Evolutionary conservation across 1,140 invertebrate genomes (phyloP).

Genomic region (Agrilus planipennis): DNA sequence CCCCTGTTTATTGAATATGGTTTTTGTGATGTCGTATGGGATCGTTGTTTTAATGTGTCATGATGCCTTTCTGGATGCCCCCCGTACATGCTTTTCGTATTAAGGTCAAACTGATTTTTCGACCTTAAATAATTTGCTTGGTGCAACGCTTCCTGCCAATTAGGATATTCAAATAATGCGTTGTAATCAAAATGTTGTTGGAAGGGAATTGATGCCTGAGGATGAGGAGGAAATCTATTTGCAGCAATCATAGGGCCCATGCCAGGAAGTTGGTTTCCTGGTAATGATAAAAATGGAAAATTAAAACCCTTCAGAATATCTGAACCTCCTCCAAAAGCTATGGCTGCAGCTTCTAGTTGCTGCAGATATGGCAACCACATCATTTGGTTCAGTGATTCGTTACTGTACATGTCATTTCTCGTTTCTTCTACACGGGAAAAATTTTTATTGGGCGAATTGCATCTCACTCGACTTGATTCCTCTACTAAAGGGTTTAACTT

Average conservation of each 20-base stretch:
- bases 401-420: conserved; percentile 48
- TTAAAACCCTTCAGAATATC: conserved; percentile 39
- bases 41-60: conserved; percentile 9
- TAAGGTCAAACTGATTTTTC: conserved; percentile 24
- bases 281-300: conserved; percentile 32
- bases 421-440: conserved; percentile 32
- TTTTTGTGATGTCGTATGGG: conserved; percentile 1
- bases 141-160: conserved; percentile 53
- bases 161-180: conserved; percentile 47
- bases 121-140: conserved; percentile 36
- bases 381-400: conserved; percentile 55
- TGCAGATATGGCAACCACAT: conserved; percentile 56
- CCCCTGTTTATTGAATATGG: neutral
- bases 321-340: conserved; percentile 27
- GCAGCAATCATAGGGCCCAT: conserved; percentile 36
- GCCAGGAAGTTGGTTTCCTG: conserved; percentile 34
- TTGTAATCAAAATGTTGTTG: conserved; percentile 37
- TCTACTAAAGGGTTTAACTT: neutral
- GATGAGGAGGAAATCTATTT: conserved; percentile 29
- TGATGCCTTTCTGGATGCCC: conserved; percentile 17
- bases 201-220: conserved; percentile 37
- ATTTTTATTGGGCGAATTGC: conserved; percentile 17
- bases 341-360: conserved; percentile 39
- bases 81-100: conserved; percentile 16
- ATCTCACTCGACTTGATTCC: neutral